These are phyloP conservation scores for Ephydatia muelleri DNA, from an alignment of 37 sponge, comb jelly and placozoan species.

Conservation along the genomic window DNA sequence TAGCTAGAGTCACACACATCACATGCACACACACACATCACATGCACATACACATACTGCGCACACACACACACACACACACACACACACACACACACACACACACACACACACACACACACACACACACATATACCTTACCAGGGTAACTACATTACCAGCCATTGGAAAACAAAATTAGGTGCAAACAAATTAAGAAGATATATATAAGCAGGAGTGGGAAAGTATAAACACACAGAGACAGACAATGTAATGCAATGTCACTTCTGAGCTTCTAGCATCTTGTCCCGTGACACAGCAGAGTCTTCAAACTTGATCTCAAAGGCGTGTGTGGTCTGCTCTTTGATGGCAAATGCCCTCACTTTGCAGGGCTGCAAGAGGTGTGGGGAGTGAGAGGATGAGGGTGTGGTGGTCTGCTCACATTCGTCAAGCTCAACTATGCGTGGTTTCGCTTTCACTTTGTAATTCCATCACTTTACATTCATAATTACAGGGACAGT, in stretches of 20 bases:
- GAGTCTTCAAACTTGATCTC: constrained; percentile 88
- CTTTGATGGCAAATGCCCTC: constrained; percentile 58
- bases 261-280: constrained; percentile 57
- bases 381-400: neutral
- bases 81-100: neutral
- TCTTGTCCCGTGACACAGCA: constrained; percentile 67
- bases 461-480: too few relatives aligned
- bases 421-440: too few relatives aligned
- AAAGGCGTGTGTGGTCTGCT: constrained; percentile 68
- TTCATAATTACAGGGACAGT: too few relatives aligned
- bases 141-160: too few relatives aligned
- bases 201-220: neutral
- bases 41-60: neutral
- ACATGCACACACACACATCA: neutral
- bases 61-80: neutral
- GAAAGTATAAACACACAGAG: neutral
- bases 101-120: neutral
- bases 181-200: neutral
- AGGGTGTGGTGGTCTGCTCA: neutral
- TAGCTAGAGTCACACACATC: too few relatives aligned
- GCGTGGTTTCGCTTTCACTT: too few relatives aligned
- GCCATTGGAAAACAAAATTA: too few relatives aligned
- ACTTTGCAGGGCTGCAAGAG: constrained; percentile 59
- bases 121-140: neutral
- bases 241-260: neutral